Base-by-base conservation (phyloP, 2,113 vertebrate genomes). In the Corydoras sp. region DNA sequence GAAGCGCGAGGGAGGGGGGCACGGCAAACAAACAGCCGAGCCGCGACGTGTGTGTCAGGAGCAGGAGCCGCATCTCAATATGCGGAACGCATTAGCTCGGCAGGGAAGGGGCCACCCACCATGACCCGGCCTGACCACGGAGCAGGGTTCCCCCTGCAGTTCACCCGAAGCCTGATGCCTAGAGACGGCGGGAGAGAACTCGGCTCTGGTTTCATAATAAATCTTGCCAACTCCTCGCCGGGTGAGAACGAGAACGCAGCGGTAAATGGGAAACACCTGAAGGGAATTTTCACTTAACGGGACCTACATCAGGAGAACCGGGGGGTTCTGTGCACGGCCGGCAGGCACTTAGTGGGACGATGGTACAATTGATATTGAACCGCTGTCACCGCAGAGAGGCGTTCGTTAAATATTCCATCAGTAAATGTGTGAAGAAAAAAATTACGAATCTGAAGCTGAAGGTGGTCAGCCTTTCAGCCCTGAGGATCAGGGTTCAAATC, bases 11-110 rank as follows among this genome's bases (percentile, higher is more conserved):
- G 60, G 54, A n/a, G 54, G 13, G 13, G 76, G 78, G 63, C 83
- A 86, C 79, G 82, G 84, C 84, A 90, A 86, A 86, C 79, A 84
- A 84, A 85, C 86, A 87, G 67, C 79, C 75, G 31, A 32, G 15
- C 68, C 81, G 84, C 82, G 79, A 82, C 69, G 75, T 82, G 79
- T 50, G 78, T 74, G 84, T 87, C 86, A 72, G 79, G 82, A 80
- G 77, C 77, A 83, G 88, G 86, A 86, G 85, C 84, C 78, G 70
- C 75, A 31, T 54, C 73, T 67, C 74, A 89, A 91, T 88, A 65
- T 82, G 84, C 79, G 84, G 61, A 89, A 86, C 43, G 74, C 86
- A 88, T 85, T 86, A 89, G 82, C 62, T 74, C 68, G 62, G 43
- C 18, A 64, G 65, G 61, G 77, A 62, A 30, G 71, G 80, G 85